Base-by-base conservation (phyloP, 2,113 vertebrate species). In the Megalops atlanticus region DNA sequence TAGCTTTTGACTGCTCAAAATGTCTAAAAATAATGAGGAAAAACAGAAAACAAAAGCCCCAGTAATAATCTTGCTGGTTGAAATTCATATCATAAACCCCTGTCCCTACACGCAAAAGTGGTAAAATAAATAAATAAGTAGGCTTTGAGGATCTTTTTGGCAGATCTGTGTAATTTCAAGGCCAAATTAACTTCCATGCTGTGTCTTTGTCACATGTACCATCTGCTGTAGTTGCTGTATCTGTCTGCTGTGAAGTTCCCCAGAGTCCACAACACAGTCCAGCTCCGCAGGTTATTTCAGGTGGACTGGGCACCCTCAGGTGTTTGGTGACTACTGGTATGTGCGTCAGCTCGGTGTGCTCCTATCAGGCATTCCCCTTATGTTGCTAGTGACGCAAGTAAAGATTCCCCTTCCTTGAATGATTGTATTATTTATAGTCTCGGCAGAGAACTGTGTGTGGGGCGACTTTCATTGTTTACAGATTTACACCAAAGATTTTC, bases 171-270 rank as follows among this genome's bases (percentile, higher is more conserved):
- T n/a, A 10, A 43, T 58, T 81, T 54, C 38, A 35, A 74, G 75
- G 64, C 38, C 49, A 35, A 64, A 38, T 68, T 35, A 64, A 58
- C 74, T 31, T 78, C 64, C 75, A 76, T 47, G 64, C 40, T 81
- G 47, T 12, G 76, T 70, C 74, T 45, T 31, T 52, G 8, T 76
- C 40, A 33, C 21, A 35, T 24, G 39, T 76, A 16, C 80, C 58
- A 71, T 81, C 80, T 81, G 74, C 35, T 77, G 54, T 16, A 52
- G 74, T 31, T 10, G 21, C 27, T 64, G 16, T 47, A 47, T 49
- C 47, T 47, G 47, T 49, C 47, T 5, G 4, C 41, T 35, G 31
- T 36, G 21, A 0, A 14, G 8, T 38, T 41, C 73, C 73, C 38
- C 74, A 40, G 77, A 12, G 4, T 16, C 24, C 40, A 16, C 27